Evolutionary conservation across 2,797 vertebrate genomes (phyloP), one percentile per base, ranked within the genome.

Genomic region (Sebastes elongatus): DNA sequence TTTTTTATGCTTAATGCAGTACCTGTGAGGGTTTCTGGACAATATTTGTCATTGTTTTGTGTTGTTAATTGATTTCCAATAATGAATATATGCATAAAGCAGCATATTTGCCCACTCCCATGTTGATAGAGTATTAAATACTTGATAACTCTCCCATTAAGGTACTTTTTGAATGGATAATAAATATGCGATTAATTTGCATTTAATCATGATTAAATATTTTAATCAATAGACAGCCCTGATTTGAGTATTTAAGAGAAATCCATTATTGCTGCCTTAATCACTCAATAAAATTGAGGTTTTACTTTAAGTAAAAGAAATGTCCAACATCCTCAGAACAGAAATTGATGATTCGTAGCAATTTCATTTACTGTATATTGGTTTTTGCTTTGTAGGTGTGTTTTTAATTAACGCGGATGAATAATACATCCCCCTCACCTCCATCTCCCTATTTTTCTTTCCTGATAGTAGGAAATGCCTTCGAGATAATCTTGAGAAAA

Each of bases 381-480:
- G 7, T 60, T 68, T 46, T 63, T 68, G 27, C 22, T 65, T 60
- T 49, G 14, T 69, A 25, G 22, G 10, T 63, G n/a, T 71, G 67
- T 74, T 78, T 82, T 78, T 69, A 73, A 76, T 88, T 38, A 78
- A 22, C 5, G 32, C 33, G 2, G 9, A 65, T 79, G 42, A 86
- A 71, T 74, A 66, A 68, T 84, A 52, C 25, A 61, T 62, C 35
- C 22, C 59, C 60, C 27, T 56, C 32, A 18, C 16, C 20, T 35
- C 14, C 20, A 35, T 66, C 20, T 78, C 10, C 28, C 27, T 22
- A 9, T 22, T 35, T 55, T 72, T 33, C 20, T 32, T 16, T 55
- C 16, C 7, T 33, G 20, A 53, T 67, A 46, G 61, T 22, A 22
- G 56, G 30, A 68, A 83, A 71, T 10, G 57, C 32, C 27, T 73